Evolutionary conservation across 2,797 vertebrate species (phyloP), one percentile per base, ranked within the genome.

Genomic region (Brachymystax lenok): DNA sequence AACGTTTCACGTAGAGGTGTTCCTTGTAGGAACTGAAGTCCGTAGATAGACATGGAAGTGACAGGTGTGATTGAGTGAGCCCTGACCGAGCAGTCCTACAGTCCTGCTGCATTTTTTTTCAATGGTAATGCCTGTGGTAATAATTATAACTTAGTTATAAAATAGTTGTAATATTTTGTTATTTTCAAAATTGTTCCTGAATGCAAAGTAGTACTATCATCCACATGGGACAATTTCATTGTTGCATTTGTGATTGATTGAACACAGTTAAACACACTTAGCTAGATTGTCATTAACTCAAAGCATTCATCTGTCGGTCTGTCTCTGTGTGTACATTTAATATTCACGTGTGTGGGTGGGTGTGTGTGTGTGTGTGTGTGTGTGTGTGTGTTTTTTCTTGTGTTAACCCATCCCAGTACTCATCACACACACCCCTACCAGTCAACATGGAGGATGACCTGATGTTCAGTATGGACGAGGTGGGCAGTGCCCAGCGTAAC

Each of bases 391-490:
- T 51, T 1, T 56, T 63, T 27, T 24, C 21, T 24, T 63, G 21
- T 3, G 24, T 63, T 63, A 12, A 12, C 59, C 56, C 59, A 63
- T 21, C 21, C 50, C 63, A 30, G 24, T 51, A 40, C 59, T 21
- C 12, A 24, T 17, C 50, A 46, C 64, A 28, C 30, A 7, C 35
- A 79, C 27, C 51, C 2, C 2, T 71, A 80, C 56, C 91, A 91
- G 90, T 92, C 94, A 88, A 6, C 84, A 99, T 99, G 98, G 96
- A 98, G 0, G 96, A 98, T 19, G 98, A 99, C 69, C 93, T 99
- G 76, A 98, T 99, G 91, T 99, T 99, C 79, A 89, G 88, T 78
- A 96, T 99, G 96, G 98, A 99, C 91, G 97, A 97, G 63, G 92
- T 97, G 52, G 94, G 94, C 75, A 95, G 94, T 30, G 74, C 86